These are phyloP conservation scores for Leptobrachium ailaonicum DNA, from an alignment of 2,113 vertebrate species.

Conservation along the genomic window DNA sequence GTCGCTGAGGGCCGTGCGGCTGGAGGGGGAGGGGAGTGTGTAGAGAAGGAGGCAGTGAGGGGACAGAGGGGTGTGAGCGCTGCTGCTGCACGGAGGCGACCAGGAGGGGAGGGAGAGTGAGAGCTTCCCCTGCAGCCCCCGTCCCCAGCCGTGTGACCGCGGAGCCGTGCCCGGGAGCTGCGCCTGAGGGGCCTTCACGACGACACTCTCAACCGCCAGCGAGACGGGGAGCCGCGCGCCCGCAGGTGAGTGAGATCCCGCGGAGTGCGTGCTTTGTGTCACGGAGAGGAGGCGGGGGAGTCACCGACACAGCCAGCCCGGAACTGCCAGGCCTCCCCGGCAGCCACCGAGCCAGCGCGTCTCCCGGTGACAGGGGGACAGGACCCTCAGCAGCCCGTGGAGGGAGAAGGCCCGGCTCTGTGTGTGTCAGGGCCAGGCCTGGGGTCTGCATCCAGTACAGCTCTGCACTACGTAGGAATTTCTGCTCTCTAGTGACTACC, in stretches of 20 bases:
- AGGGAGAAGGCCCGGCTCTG: conserved; percentile 1
- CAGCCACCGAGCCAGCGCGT: background rate
- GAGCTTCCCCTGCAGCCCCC: conserved; percentile 33
- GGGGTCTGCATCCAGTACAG: background rate
- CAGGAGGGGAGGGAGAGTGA: background rate
- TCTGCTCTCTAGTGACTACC: too few relatives aligned
- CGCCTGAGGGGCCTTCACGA: background rate
- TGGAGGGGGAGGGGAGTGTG: conserved; percentile 55
- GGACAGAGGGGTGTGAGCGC: conserved; percentile 50
- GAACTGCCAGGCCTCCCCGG: background rate
- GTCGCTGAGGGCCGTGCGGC: conserved; percentile 44
- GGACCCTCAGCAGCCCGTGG: background rate
- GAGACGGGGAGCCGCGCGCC: background rate
- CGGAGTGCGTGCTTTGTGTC: background rate
- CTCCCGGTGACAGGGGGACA: background rate
- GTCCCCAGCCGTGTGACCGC: conserved; percentile 42
- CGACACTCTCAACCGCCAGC: background rate
- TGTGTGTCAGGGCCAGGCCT: conserved; percentile 9
- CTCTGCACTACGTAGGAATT: too few relatives aligned
- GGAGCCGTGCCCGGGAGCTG: background rate
- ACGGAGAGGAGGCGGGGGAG: background rate
- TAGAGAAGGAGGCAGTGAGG: conserved; percentile 28
- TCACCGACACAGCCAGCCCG: background rate
- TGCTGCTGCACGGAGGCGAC: conserved; percentile 31
- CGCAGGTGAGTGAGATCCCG: conserved; percentile 15